Evolutionary conservation across 2,113 vertebrate genomes (phyloP).

Genomic region (Malurus elegans): DNA sequence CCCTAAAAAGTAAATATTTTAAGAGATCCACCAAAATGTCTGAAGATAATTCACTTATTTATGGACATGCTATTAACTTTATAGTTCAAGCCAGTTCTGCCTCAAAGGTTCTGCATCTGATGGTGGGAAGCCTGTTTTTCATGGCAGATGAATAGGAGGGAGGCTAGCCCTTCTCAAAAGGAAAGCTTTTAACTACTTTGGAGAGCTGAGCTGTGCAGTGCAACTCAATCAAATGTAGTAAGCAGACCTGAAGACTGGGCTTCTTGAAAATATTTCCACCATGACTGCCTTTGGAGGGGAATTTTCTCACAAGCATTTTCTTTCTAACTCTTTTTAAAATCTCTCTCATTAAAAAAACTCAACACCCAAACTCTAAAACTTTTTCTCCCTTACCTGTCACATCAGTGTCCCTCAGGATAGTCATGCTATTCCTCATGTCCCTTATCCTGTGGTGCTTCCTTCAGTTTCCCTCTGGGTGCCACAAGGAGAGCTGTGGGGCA

Average conservation of each 20-base stretch:
- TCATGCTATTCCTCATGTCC: not conserved
- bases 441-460: not conserved
- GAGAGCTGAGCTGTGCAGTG: not conserved
- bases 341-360: not conserved
- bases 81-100: not conserved
- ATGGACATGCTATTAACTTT: constrained; percentile 40
- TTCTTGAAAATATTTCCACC: not conserved
- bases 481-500: not conserved
- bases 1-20: constrained; percentile 63
- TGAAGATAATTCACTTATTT: constrained; percentile 57
- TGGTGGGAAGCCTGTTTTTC: constrained; percentile 29
- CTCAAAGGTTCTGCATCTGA: not conserved
- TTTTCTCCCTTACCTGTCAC: not conserved
- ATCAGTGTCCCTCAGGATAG: not conserved
- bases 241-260: not conserved
- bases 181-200: not conserved
- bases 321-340: not conserved
- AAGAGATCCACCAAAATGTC: constrained; percentile 53
- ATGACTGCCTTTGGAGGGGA: not conserved
- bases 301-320: not conserved
- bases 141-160: not conserved
- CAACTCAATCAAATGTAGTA: constrained; percentile 12
- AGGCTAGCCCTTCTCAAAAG: not conserved
- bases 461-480: not conserved
- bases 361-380: not conserved